A percentile compares a stretch with the other conserved stretches of the same genome.
These are phyloP conservation scores for Thermophis baileyi DNA, from an alignment of 2,113 vertebrate genomes.

Conservation along the genomic window DNA sequence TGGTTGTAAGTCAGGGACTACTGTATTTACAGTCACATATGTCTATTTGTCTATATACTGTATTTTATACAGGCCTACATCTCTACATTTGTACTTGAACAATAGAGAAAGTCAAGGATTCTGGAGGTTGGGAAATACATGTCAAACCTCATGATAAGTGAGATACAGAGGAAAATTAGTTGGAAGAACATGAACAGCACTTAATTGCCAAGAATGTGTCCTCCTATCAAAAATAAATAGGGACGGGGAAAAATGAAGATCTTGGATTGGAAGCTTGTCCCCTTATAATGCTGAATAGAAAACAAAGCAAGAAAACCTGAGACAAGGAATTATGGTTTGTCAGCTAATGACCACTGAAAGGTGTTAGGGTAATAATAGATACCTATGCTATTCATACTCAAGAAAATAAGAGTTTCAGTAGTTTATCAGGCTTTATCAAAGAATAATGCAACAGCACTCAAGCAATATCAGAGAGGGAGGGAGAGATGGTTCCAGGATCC, in stretches of 20 bases:
- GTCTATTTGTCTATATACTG: no score
- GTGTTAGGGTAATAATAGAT: background rate
- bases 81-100: background rate
- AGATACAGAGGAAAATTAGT: background rate
- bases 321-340: background rate
- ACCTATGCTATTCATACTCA: background rate
- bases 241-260: background rate
- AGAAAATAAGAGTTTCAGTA: background rate
- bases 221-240: background rate
- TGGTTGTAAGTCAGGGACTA: background rate
- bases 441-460: background rate
- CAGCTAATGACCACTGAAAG: background rate
- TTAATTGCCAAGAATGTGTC: background rate
- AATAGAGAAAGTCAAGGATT: background rate
- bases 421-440: no score
- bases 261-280: background rate
- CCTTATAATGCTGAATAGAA: background rate
- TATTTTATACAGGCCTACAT: background rate
- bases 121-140: background rate
- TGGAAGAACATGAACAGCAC: background rate
- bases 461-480: background rate
- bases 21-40: background rate
- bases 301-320: background rate
- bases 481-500: background rate
- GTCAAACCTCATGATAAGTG: background rate